phyloP scores from a whole-genome alignment of 2,113 vertebrate species.

The Halichoeres trimaculatus region DNA sequence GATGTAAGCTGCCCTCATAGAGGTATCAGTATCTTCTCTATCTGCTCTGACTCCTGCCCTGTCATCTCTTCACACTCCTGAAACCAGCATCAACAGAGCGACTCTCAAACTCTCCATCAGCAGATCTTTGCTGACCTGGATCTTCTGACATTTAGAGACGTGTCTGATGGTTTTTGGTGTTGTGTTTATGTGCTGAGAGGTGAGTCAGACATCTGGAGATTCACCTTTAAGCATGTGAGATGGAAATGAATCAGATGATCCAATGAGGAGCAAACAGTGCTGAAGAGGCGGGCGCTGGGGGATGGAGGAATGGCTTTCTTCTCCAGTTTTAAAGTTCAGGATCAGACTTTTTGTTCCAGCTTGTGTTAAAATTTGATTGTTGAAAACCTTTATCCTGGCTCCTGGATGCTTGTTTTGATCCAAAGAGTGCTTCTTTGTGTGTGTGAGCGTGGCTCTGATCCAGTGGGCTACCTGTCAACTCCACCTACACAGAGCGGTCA shows the following conservation, averaged over 20 bases:
- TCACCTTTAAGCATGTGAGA: not conserved
- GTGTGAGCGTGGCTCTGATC: constrained; percentile 19
- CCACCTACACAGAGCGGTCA: constrained; percentile 66
- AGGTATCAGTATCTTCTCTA: not conserved
- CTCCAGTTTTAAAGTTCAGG: no score
- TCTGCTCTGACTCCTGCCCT: not conserved
- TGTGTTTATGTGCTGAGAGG: not conserved
- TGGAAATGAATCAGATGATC: not conserved
- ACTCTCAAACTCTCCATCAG: not conserved
- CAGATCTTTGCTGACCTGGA: not conserved
- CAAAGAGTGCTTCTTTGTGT: constrained; percentile 45
- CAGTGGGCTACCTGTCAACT: constrained; percentile 57
- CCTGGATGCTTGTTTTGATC: no score
- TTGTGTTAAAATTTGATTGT: no score
- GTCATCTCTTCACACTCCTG: not conserved
- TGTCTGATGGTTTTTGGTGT: not conserved
- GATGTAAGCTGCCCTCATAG: constrained; percentile 1
- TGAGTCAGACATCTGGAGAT: constrained; percentile 21
- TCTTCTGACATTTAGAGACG: not conserved
- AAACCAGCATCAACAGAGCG: no score
- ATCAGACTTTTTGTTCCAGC: no score
- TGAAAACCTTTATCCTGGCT: no score
- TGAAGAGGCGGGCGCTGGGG: no score
- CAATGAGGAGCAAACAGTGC: no score
- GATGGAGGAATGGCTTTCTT: no score